Conservation (phyloP, 2,888 invertebrate species). For the Eupithecia pulchellata region DNA sequence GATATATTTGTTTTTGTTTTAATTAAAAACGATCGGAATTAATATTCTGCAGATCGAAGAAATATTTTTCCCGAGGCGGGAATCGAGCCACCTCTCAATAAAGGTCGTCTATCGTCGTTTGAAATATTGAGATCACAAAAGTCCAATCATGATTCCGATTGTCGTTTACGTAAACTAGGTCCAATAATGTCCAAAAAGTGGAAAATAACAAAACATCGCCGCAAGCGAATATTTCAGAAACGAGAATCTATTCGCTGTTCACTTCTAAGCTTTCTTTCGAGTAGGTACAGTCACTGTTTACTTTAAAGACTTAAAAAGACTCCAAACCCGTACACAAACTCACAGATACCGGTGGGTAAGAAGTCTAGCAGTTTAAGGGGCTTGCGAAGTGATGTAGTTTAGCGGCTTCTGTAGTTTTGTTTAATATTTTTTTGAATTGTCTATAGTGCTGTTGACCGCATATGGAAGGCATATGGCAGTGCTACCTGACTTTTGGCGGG, state of each 20-base stretch:
- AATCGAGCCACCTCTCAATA: too few relatives aligned
- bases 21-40: too few relatives aligned
- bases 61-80: too few relatives aligned
- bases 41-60: too few relatives aligned
- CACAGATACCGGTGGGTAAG: neutral
- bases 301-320: neutral
- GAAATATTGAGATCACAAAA: neutral
- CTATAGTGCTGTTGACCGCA: too few relatives aligned
- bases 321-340: neutral
- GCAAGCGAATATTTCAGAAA: neutral
- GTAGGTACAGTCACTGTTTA: neutral
- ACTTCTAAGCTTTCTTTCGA: neutral
- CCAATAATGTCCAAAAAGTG: neutral
- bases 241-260: neutral
- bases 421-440: too few relatives aligned
- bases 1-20: too few relatives aligned
- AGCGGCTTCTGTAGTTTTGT: neutral
- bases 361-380: neutral
- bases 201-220: neutral
- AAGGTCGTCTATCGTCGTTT: too few relatives aligned
- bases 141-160: neutral
- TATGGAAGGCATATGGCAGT: too few relatives aligned
- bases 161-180: neutral
- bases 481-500: too few relatives aligned
- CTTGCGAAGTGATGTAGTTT: neutral